A percentile compares a stretch with the other conserved stretches of the same genome.
phyloP scores from a whole-genome alignment of 2,797 vertebrate genomes.

The Xenopus petersii region DNA sequence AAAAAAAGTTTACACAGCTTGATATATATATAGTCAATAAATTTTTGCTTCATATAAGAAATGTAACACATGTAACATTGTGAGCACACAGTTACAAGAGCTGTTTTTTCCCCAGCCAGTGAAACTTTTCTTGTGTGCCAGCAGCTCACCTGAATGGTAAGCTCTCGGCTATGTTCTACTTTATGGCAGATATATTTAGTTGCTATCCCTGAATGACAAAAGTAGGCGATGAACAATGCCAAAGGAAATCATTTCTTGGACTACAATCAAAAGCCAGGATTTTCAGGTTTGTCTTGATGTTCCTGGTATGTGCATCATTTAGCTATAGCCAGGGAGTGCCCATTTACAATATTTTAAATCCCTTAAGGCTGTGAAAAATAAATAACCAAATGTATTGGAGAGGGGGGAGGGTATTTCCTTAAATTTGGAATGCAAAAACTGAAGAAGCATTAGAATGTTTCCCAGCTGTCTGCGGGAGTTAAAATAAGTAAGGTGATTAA shows the following conservation, averaged over 20 bases:
- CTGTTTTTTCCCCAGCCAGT: too few relatives aligned
- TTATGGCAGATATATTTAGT: slow-evolving; percentile 11
- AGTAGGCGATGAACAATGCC: slow-evolving; percentile 24
- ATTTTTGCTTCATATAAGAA: too few relatives aligned
- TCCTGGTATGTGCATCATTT: slow-evolving; percentile 11
- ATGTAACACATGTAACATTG: too few relatives aligned
- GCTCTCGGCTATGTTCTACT: background rate
- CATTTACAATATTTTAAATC: slow-evolving; percentile 21
- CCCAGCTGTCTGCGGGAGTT: too few relatives aligned
- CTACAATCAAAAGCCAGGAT: slow-evolving; percentile 25
- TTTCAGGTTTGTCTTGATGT: slow-evolving; percentile 42
- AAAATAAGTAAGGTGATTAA: too few relatives aligned
- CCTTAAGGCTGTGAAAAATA: slow-evolving; percentile 23
- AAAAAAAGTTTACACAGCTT: too few relatives aligned
- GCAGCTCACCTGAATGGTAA: background rate
- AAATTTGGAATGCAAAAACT: background rate
- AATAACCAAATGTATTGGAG: slow-evolving; percentile 7
- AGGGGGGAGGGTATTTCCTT: background rate
- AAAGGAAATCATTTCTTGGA: slow-evolving; percentile 41
- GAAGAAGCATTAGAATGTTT: too few relatives aligned
- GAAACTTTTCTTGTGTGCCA: background rate
- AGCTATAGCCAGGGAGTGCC: slow-evolving; percentile 38
- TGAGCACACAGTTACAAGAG: too few relatives aligned
- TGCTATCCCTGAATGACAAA: slow-evolving; percentile 26
- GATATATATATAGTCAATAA: too few relatives aligned